Conservation (phyloP, 2,888 invertebrate genomes). For the Campoplex nolae region DNA sequence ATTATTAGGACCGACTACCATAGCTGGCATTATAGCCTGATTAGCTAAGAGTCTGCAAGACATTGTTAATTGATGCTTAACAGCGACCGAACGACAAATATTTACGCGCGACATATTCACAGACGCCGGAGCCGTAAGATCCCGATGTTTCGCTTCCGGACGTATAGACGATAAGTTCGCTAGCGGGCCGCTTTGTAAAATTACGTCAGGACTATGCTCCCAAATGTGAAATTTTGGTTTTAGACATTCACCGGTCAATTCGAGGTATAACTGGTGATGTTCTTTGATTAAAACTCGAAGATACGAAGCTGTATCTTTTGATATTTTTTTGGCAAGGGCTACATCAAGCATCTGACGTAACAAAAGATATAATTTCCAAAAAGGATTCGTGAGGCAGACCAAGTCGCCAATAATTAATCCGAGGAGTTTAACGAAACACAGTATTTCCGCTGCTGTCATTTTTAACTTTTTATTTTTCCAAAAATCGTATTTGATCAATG, state of each 20-base stretch:
- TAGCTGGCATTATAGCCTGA: conserved; percentile 34
- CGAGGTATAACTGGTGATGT: conserved; percentile 53
- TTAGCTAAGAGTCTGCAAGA: conserved; percentile 29
- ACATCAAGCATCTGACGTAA: conserved; percentile 53
- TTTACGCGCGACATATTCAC: conserved; percentile 51
- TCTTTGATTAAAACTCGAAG: conserved; percentile 40
- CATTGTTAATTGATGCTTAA: conserved; percentile 42
- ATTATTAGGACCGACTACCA: conserved; percentile 19
- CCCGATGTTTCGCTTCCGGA: conserved; percentile 39
- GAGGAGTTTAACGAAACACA: no score
- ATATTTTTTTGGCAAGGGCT: conserved; percentile 36
- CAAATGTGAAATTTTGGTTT: conserved; percentile 52
- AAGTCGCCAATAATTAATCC: no score
- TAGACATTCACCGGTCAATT: conserved; percentile 36
- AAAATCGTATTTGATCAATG: no score
- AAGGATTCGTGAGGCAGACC: conserved; percentile 53
- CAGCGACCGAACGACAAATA: conserved; percentile 35
- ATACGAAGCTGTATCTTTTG: conserved; percentile 25
- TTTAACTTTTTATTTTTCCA: no score
- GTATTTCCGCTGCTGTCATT: no score
- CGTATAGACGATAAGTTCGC: conserved; percentile 44
- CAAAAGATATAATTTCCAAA: conserved; percentile 51
- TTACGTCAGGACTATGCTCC: conserved; percentile 23
- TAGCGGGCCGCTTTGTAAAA: conserved; percentile 40
- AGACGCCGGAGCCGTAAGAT: conserved; percentile 42